Percentiles rank a stretch among this genome's conserved stretches.
Evolutionary conservation across 30 jellyfish, hydroid and myxozoan genomes (phyloP).

Genomic region (Catostylus mosaicus): DNA sequence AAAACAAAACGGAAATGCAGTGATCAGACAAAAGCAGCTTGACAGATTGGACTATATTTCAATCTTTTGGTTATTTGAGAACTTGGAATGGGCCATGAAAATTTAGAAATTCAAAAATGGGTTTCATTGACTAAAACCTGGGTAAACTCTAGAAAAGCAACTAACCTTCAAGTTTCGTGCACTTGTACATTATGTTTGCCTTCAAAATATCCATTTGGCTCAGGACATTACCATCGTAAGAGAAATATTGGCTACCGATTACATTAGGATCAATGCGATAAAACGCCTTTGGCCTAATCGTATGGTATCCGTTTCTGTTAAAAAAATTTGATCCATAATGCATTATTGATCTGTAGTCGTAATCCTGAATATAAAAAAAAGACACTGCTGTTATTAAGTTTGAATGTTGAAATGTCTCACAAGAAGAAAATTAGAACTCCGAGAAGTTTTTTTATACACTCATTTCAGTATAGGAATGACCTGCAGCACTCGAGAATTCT

Average conservation of each 20-base stretch:
- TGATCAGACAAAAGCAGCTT: no score
- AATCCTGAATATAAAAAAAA: conserved; percentile 57
- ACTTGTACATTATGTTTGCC: conserved; percentile 88
- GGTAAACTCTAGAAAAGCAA: no score
- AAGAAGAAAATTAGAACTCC: neutral
- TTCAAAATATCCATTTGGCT: conserved; percentile 84
- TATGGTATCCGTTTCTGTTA: conserved; percentile 88
- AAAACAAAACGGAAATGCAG: no score
- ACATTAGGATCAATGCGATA: conserved; percentile 66
- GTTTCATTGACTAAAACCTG: no score
- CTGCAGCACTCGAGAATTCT: no score
- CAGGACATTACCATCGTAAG: conserved; percentile 81
- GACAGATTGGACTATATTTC: no score
- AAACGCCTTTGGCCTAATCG: conserved; percentile 73
- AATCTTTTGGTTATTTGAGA: no score
- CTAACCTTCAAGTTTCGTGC: conserved; percentile 80
- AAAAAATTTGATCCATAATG: conserved; percentile 93
- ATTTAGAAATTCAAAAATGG: no score
- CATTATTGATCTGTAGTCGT: conserved; percentile 94
- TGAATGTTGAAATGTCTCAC: neutral
- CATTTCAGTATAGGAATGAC: no score
- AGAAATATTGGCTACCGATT: conserved; percentile 81
- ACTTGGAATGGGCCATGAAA: no score
- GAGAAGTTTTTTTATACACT: no score
- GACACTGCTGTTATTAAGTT: no score